Percentiles rank a stretch among this genome's conserved stretches.
phyloP scores from a whole-genome alignment of 2,113 vertebrate species.

The Empidonax alnorum region DNA sequence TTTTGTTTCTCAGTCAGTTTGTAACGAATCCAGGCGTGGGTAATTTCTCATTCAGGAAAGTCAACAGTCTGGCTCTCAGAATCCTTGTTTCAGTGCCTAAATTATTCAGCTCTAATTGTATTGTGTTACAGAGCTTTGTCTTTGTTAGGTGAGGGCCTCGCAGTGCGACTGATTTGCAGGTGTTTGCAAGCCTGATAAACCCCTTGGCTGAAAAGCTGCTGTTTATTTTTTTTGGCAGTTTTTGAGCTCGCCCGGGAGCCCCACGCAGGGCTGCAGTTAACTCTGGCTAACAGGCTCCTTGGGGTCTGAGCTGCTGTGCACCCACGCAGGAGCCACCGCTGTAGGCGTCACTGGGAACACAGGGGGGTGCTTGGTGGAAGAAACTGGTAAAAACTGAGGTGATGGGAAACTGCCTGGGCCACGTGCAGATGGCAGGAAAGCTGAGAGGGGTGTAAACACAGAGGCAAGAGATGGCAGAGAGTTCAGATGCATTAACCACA shows the following conservation, averaged over 20 bases:
- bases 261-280: background rate
- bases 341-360: fast-evolving
- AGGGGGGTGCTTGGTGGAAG: background rate
- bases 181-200: slow-evolving; percentile 30
- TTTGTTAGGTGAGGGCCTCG: background rate
- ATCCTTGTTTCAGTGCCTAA: slow-evolving; percentile 23
- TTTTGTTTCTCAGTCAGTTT: background rate
- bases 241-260: background rate
- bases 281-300: background rate
- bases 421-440: fast-evolving
- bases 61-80: slow-evolving; percentile 10
- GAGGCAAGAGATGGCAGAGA: background rate
- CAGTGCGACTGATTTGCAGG: slow-evolving; percentile 14
- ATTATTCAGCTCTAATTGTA: slow-evolving; percentile 55
- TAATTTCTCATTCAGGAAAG: slow-evolving; percentile 20
- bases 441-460: background rate
- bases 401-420: background rate
- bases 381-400: fast-evolving
- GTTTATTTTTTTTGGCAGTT: background rate
- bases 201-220: background rate
- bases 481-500: background rate
- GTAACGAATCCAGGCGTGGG: background rate
- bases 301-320: background rate
- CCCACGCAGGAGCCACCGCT: fast-evolving
- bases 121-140: slow-evolving; percentile 44